Percentiles rank a stretch among this genome's conserved stretches.
Conservation (phyloP, 2,888 invertebrate genomes). For the Panopea generosa region DNA sequence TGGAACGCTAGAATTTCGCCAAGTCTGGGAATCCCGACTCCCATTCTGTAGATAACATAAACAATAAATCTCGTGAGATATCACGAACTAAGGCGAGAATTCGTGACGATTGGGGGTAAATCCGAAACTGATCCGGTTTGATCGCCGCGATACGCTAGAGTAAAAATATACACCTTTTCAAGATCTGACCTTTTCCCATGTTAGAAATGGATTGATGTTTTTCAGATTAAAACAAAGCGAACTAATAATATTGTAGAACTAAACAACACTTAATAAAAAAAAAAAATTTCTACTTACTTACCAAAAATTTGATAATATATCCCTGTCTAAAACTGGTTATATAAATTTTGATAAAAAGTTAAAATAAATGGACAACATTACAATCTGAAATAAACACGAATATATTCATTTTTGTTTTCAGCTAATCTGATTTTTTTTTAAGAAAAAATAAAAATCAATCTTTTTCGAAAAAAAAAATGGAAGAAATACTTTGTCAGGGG, state of each 20-base stretch:
- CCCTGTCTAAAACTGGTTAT: too few relatives aligned
- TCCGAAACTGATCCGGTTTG: slow-evolving; percentile 40
- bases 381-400: not conserved
- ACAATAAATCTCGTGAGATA: slow-evolving; percentile 61
- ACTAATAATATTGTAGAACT: too few relatives aligned
- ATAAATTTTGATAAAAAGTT: not conserved
- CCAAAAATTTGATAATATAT: too few relatives aligned
- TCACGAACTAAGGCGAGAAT: slow-evolving; percentile 54
- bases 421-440: slow-evolving; percentile 23
- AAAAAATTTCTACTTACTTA: too few relatives aligned
- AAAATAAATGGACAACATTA: not conserved
- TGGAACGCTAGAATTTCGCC: slow-evolving; percentile 59
- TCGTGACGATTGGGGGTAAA: slow-evolving; percentile 60
- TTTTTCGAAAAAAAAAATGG: slow-evolving; percentile 10
- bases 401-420: not conserved
- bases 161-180: slow-evolving; percentile 12
- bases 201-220: not conserved
- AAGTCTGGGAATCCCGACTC: slow-evolving; percentile 52
- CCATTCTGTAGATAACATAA: slow-evolving; percentile 54
- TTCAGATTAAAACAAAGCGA: too few relatives aligned
- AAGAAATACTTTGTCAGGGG: slow-evolving; percentile 22
- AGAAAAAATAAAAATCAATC: slow-evolving; percentile 14
- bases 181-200: slow-evolving; percentile 2
- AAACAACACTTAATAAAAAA: too few relatives aligned
- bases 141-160: slow-evolving; percentile 25